Conservation (phyloP, 2,888 invertebrate genomes). For the Aphelenchoides bicaudatus region DNA sequence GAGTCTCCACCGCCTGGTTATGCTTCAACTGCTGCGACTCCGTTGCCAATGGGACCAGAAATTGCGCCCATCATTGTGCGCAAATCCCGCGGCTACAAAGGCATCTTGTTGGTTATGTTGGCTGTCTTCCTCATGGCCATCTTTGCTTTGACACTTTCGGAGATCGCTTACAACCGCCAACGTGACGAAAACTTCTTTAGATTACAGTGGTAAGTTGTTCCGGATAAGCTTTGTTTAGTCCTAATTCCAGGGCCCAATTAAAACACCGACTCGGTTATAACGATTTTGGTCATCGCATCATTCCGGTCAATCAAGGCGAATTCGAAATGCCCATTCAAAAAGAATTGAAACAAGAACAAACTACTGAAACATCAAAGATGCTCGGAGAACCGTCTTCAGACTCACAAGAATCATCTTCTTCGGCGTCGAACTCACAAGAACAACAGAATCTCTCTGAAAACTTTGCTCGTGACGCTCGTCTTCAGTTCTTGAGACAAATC, state of each 20-base stretch:
- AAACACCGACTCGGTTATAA: conserved; percentile 48
- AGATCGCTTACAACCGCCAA: conserved; percentile 56
- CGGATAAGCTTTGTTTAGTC: background rate
- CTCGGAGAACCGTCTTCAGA: background rate
- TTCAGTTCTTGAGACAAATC: conserved; percentile 43
- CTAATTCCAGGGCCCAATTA: conserved; percentile 44
- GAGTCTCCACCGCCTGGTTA: conserved; percentile 38
- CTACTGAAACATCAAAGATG: conserved; percentile 18
- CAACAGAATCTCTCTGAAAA: background rate
- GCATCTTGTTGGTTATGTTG: conserved; percentile 51
- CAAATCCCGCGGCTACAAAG: conserved; percentile 41
- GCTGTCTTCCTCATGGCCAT: conserved; percentile 51
- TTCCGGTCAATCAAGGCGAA: conserved; percentile 14
- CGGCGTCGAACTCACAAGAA: background rate
- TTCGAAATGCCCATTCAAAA: conserved; percentile 12
- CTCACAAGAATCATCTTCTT: conserved; percentile 9
- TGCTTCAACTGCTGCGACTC: conserved; percentile 18
- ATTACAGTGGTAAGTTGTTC: conserved; percentile 43
- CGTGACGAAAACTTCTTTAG: conserved; percentile 57
- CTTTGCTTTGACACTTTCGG: conserved; percentile 50
- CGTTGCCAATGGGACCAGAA: conserved; percentile 37
- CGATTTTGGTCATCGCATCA: conserved; percentile 20
- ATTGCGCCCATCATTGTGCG: conserved; percentile 34
- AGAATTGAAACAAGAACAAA: background rate
- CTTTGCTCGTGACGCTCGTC: conserved; percentile 35